Percentiles rank a stretch among this genome's conserved stretches.
Conservation (phyloP, 2,113 vertebrate genomes). For the Scartelaos histophorus region DNA sequence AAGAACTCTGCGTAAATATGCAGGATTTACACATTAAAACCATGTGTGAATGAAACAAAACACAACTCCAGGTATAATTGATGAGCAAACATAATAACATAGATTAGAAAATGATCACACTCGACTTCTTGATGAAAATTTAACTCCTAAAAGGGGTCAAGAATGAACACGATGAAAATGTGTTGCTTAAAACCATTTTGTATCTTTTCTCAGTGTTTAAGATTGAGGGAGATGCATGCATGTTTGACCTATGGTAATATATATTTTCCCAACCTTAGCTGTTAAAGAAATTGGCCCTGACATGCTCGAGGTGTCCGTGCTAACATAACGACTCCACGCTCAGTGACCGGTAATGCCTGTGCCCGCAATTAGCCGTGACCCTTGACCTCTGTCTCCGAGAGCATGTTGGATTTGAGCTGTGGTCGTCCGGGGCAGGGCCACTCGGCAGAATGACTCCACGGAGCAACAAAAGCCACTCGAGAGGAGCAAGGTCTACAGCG, state of each 20-base stretch:
- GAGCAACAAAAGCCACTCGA: slow-evolving; percentile 23
- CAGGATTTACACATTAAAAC: too few relatives aligned
- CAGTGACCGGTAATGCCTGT: slow-evolving; percentile 38
- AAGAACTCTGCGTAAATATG: too few relatives aligned
- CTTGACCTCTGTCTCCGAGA: slow-evolving; percentile 19
- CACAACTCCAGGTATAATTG: too few relatives aligned
- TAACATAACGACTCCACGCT: slow-evolving; percentile 55
- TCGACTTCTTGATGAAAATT: too few relatives aligned
- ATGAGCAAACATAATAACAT: too few relatives aligned
- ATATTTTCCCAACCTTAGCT: not conserved
- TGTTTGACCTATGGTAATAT: not conserved
- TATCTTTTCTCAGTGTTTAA: too few relatives aligned
- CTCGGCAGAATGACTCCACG: slow-evolving; percentile 23
- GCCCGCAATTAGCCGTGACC: slow-evolving; percentile 62
- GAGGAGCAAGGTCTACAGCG: slow-evolving; percentile 2
- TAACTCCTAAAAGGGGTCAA: too few relatives aligned
- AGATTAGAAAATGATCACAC: too few relatives aligned
- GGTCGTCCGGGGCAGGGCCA: slow-evolving; percentile 6
- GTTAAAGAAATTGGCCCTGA: slow-evolving; percentile 10
- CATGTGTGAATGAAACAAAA: too few relatives aligned
- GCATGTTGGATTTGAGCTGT: slow-evolving; percentile 34
- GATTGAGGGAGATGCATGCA: too few relatives aligned
- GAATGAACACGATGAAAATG: too few relatives aligned
- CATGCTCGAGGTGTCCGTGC: slow-evolving; percentile 21
- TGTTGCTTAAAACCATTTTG: too few relatives aligned